These are phyloP conservation scores for Aricia artaxerxes DNA, from an alignment of 2,888 invertebrate species.

Conservation along the genomic window DNA sequence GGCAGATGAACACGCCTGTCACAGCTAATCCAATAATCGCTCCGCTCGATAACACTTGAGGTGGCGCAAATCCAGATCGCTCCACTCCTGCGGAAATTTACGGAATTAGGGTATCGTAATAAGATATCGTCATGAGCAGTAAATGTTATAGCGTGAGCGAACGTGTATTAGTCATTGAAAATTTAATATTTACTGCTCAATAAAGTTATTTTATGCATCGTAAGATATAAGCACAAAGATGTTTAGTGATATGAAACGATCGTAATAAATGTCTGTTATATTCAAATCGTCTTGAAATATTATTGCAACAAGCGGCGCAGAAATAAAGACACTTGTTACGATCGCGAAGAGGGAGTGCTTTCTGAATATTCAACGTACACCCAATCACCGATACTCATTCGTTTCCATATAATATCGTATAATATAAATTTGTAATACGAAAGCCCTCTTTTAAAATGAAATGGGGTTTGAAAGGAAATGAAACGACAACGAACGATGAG, in stretches of 20 bases:
- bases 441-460: slow-evolving; percentile 76
- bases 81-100: slow-evolving; percentile 66
- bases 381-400: slow-evolving; percentile 66
- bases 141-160: slow-evolving; percentile 47
- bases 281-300: slow-evolving; percentile 33
- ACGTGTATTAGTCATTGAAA: slow-evolving; percentile 38
- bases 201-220: slow-evolving; percentile 70
- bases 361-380: slow-evolving; percentile 73
- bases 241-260: slow-evolving; percentile 71
- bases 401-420: slow-evolving; percentile 37
- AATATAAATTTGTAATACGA: slow-evolving; percentile 50
- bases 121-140: slow-evolving; percentile 55
- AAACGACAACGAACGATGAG: slow-evolving; percentile 54
- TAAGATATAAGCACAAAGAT: slow-evolving; percentile 66
- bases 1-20: slow-evolving; percentile 88
- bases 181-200: slow-evolving; percentile 63
- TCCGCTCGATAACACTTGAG: slow-evolving; percentile 83
- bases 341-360: slow-evolving; percentile 73
- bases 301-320: slow-evolving; percentile 46
- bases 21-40: slow-evolving; percentile 93
- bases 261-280: slow-evolving; percentile 60
- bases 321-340: slow-evolving; percentile 61
- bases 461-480: slow-evolving; percentile 78
- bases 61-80: slow-evolving; percentile 71
- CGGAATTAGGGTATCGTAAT: slow-evolving; percentile 41